Base-by-base conservation (phyloP, 2,888 invertebrate species). In the Hypomecis punctinalis region DNA sequence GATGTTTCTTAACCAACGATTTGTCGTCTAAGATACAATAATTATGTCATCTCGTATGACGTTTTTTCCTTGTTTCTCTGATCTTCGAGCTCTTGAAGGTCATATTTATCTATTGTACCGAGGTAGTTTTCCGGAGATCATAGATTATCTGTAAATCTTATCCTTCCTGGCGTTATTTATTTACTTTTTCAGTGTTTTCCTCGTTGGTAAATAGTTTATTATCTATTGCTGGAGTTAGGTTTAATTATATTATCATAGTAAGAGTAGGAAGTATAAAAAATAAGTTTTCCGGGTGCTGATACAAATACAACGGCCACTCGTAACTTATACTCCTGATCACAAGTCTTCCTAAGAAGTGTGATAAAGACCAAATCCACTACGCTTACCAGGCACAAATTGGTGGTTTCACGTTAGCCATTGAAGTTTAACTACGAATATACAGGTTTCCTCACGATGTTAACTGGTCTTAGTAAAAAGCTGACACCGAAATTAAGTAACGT, bases 51-150 rank as follows among this genome's bases (percentile, higher is more conserved):
- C 48, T 63, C 43, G 58, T 43, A 53, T 63, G 52, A 47, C 8
- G 56, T 51, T 52, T 58, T 63, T 62, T 55, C 57, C 57, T 63
- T 63, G 63, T 58, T 52, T 57, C 56, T 51, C 55, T 62, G 62
- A 62, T 52, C 56, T 58, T 63, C 48, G 52, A 63, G 63, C 45
- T 52, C 53, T 6, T 42, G 52, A 53, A 63, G 63, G 63, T 53
- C 63, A 47, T 11, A 47, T 61, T 40, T 52, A 53, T 52, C 54
- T 55, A 63, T 57, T 63, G 57, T 62, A 36, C 35, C 33, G 40
- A 42, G 35, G 53, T 51, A 51, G 61, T 54, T 49, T 61, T 49
- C 49, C 56, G 45, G 62, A 51, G 56, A 51, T 49, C 37, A 36
- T 13, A 46, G 47, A 47, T 42, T 55, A 54, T 56, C 56, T 48